Evolutionary conservation across 2,888 invertebrate genomes (phyloP), one percentile per base, ranked within the genome.

Genomic region (Branchinecta sandiegonensis): DNA sequence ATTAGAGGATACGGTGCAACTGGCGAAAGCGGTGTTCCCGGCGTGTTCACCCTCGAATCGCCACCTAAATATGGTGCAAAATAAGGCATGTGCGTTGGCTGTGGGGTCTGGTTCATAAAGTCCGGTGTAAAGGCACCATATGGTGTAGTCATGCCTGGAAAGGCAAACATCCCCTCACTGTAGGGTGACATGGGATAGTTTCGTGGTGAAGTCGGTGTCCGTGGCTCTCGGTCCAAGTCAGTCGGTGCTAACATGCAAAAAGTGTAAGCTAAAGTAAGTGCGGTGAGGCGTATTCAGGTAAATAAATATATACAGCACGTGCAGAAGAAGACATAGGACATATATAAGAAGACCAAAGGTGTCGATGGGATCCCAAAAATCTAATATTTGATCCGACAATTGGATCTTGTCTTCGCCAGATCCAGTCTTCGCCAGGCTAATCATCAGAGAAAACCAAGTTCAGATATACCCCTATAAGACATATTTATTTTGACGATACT

Each of bases 161-260:
- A 56, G n/a, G 14, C 56, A 56, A 56, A 56, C n/a, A 17, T 14
- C 8, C 56, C 56, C 17, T 56, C 56, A 17, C 17, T 9, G n/a
- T 56, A 17, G n/a, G 56, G 14, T 17, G 56, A 56, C 56, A 17
- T 14, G 14, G 56, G 56, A 10, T 9, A 17, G 10, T 14, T 14
- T 9, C 14, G 56, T 17, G 56, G 56, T 56, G 56, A 56, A 17
- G 14, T 17, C n/a, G 56, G 56, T 56, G 56, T 10, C n/a, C 17
- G n/a, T 56, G n/a, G n/a, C 17, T 17, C 56, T 56, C 56, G n/a
- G 10, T 56, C 56, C 56, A 56, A 56, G 17, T 56, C 69, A 56
- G 66, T 68, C 11, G 70, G 69, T 37, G 37, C 37, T 10, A 67
- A 66, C 69, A 71, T 69, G 67, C 68, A 70, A 13, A 70, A 69